Base-by-base conservation (phyloP, 92 coral and sea anemone species). In the Micromussa lordhowensis region DNA sequence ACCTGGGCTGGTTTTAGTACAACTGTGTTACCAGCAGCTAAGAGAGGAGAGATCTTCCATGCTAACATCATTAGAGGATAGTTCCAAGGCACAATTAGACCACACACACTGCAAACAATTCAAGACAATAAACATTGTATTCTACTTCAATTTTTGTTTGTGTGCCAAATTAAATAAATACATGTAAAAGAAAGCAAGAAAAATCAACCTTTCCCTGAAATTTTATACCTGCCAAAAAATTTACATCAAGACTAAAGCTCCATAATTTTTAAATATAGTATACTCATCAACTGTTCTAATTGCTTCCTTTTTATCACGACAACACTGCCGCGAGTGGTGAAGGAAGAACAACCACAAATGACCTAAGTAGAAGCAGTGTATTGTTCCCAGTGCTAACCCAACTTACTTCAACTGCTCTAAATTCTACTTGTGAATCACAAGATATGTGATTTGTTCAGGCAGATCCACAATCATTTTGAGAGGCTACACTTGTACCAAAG, bases 1-100 rank as follows among this genome's bases (percentile, higher is more conserved):
- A 96, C 99, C 98, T 97, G 99, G 5, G 99, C 99, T 61, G 99
- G 99, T 90, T 97, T 97, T 38, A 97, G 95, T 15, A 97, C 98
- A 40, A 97, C 99, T 1, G 99, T 97, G 88, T 97, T 97, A 0
- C 99, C 99, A 58, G 99, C 99, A 64, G 99, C 99, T 28, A 97
- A 85, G 0, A 97, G 96, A 55, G 99, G 99, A 22, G 93, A 93
- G 81, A 97, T 97, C 85, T 97, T 97, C 99, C 99, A 97, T 0
- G 99, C 98, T 29, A 97, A 89, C 99, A 97, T 97, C 99, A 96
- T 97, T 32, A 97, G 91, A 0, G 99, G 99, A 57, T 97, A 97
- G 88, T 97, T 97, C 99, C 99, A 97, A 8, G 99, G 99, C 14
- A 97, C 99, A 90, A 97, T 97, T 89, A 97, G 82, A n/a, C 97